Evolutionary conservation across 2,113 vertebrate species (phyloP).

Genomic region (Mohoua ochrocephala): DNA sequence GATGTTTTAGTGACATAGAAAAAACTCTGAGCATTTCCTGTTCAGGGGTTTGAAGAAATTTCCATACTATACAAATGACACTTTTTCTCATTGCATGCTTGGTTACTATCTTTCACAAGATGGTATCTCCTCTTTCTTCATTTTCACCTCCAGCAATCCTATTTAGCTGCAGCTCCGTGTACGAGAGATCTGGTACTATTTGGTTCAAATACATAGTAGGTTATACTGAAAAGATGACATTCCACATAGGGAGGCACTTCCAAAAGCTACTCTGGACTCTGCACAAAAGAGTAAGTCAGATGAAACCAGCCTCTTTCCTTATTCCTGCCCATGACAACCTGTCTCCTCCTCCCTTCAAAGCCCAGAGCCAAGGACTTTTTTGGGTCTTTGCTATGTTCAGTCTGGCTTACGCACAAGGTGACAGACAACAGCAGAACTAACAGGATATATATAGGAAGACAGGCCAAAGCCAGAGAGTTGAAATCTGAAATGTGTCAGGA

Average conservation of each 20-base stretch:
- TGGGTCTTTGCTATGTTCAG: neutral
- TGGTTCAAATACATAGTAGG: neutral
- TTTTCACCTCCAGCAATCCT: neutral
- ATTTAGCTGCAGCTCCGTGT: neutral
- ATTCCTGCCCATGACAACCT: neutral
- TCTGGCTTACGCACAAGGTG: neutral
- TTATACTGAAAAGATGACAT: neutral
- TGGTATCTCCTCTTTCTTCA: neutral
- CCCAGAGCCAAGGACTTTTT: neutral
- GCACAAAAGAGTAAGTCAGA: neutral
- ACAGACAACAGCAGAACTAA: neutral
- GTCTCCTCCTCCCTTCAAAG: neutral
- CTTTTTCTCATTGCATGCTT: neutral
- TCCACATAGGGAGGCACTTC: neutral
- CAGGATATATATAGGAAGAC: neutral
- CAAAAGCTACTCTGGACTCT: neutral
- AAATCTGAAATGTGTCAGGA: neutral
- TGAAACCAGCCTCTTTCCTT: neutral
- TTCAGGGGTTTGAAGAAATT: neutral
- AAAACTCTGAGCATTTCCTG: neutral
- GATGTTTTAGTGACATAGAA: neutral
- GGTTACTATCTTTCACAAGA: neutral
- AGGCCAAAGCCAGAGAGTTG: neutral
- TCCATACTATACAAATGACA: neutral
- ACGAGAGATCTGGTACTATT: neutral